phyloP scores from a whole-genome alignment of 2,797 vertebrate species.

The Vultur gryphus region DNA sequence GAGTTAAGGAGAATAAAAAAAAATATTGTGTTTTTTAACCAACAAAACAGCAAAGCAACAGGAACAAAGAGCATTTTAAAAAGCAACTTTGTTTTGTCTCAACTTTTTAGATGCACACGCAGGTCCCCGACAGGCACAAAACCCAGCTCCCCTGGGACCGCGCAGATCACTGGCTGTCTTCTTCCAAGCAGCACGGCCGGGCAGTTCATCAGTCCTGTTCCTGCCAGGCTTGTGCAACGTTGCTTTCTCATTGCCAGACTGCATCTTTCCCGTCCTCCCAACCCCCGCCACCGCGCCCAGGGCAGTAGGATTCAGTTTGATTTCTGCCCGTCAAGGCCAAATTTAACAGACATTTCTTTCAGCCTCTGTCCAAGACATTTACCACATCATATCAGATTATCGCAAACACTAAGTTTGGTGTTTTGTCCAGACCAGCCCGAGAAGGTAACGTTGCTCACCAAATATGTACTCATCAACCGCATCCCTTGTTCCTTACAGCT shows the following conservation, averaged over 20 bases:
- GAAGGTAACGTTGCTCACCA: background rate
- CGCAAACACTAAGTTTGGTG: fast-evolving
- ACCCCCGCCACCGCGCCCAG: fast-evolving
- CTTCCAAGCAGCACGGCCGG: fast-evolving
- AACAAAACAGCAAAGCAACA: background rate
- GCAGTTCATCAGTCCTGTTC: fast-evolving
- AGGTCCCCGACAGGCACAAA: background rate
- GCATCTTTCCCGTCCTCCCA: background rate
- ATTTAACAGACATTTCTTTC: too few species aligned
- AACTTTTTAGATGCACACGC: fast-evolving
- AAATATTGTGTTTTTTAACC: fast-evolving
- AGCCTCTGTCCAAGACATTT: too few species aligned
- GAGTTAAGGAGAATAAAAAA: background rate
- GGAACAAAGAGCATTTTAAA: background rate
- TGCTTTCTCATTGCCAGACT: fast-evolving
- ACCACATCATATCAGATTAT: fast-evolving
- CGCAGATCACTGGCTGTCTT: fast-evolving
- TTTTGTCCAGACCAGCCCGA: background rate
- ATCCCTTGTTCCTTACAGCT: background rate
- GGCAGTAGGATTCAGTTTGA: background rate
- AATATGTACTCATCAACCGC: fast-evolving
- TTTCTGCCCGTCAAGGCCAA: background rate
- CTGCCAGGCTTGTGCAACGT: fast-evolving
- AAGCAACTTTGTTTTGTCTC: background rate
- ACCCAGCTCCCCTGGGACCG: background rate